These are phyloP conservation scores for Drosophila punjabiensis DNA, from an alignment of 1,140 invertebrate genomes.

Conservation along the genomic window DNA sequence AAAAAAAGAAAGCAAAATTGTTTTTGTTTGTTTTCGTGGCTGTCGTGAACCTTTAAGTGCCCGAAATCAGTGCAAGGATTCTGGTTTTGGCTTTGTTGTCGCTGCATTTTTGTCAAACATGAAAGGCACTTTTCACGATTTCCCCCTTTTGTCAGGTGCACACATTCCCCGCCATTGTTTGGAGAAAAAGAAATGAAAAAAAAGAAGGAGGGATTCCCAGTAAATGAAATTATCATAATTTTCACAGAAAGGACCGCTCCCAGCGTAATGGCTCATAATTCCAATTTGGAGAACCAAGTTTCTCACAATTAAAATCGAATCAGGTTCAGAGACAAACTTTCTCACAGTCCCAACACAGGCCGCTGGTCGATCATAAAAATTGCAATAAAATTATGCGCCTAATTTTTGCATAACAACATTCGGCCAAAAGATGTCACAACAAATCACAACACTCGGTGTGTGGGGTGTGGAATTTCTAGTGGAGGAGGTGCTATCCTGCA, in stretches of 20 bases:
- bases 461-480: conserved; percentile 20
- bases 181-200: conserved; percentile 1
- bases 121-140: conserved; percentile 70
- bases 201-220: conserved; percentile 49
- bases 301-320: conserved; percentile 80
- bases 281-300: conserved; percentile 45
- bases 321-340: conserved; percentile 49
- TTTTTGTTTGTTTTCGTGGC: conserved; percentile 44
- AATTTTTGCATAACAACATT: conserved; percentile 85
- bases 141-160: conserved; percentile 71
- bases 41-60: conserved; percentile 71
- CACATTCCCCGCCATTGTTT: conserved; percentile 20
- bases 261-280: conserved; percentile 57
- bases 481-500: conserved; percentile 31
- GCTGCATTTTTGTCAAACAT: conserved; percentile 72
- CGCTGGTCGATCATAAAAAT: conserved; percentile 76
- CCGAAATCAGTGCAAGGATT: conserved; percentile 69
- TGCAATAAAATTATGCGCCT: conserved; percentile 84
- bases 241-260: conserved; percentile 39
- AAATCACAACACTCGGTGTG: conserved; percentile 69
- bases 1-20: conserved; percentile 32
- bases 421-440: conserved; percentile 70
- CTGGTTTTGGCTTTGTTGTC: conserved; percentile 53
- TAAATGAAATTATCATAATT: conserved; percentile 78
- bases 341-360: conserved; percentile 35